Evolutionary conservation across 2,113 vertebrate genomes (phyloP).

Genomic region (Apodemus speciosus): DNA sequence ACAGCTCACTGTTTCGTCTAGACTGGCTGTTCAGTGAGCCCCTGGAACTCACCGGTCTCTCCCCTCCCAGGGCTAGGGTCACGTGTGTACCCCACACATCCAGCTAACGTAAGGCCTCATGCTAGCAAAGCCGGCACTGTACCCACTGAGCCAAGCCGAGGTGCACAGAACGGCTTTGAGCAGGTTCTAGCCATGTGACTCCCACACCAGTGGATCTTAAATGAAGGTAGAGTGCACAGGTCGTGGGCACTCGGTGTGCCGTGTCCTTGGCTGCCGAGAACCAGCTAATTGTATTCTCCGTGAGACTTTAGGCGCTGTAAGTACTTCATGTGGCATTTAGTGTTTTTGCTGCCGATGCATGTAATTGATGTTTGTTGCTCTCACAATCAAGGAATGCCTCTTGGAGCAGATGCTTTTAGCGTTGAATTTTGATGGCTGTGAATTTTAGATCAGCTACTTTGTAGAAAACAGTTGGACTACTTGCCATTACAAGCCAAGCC

Average conservation of each 20-base stretch:
- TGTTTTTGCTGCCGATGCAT: background rate
- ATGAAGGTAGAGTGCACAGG: background rate
- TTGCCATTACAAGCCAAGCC: background rate
- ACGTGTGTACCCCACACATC: background rate
- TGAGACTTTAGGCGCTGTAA: background rate
- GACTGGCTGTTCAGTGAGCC: background rate
- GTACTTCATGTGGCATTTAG: background rate
- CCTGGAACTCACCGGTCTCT: background rate
- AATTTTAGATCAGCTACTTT: slow-evolving; percentile 53
- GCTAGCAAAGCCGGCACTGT: background rate
- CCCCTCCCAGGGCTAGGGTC: background rate
- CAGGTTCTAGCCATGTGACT: background rate
- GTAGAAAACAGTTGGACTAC: slow-evolving; percentile 30
- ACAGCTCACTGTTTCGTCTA: background rate
- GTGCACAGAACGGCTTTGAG: background rate
- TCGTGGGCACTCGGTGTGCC: background rate
- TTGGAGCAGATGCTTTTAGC: slow-evolving; percentile 38
- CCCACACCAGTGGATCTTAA: background rate
- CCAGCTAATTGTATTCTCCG: background rate
- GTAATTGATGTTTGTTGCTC: slow-evolving; percentile 33
- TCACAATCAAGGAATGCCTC: slow-evolving; percentile 8
- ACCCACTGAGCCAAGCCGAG: background rate
- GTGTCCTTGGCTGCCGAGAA: background rate
- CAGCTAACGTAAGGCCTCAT: background rate
- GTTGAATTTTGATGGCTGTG: slow-evolving; percentile 22